phyloP scores from a whole-genome alignment of 2,888 invertebrate genomes.

The Rhamnusium bicolor region DNA sequence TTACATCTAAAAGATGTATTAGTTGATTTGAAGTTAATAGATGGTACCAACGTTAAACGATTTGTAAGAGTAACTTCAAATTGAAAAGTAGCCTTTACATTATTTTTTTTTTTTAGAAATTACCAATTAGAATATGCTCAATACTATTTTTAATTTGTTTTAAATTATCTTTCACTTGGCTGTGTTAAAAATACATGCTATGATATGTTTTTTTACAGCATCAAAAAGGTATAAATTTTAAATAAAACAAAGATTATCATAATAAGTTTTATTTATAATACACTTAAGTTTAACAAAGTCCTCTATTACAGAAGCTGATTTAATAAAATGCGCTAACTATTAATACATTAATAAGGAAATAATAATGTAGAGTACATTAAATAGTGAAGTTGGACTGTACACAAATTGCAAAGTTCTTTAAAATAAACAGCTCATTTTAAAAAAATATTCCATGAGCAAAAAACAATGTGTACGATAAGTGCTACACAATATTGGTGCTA shows the following conservation, averaged over 20 bases:
- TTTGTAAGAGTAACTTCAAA: too few relatives aligned
- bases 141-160: too few relatives aligned
- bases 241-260: slow-evolving; percentile 1
- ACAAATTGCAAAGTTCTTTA: slow-evolving; percentile 10
- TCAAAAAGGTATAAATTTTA: background rate
- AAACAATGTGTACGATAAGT: slow-evolving; percentile 13
- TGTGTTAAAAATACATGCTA: too few relatives aligned
- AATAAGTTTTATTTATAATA: slow-evolving; percentile 46
- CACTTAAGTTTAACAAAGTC: slow-evolving; percentile 50
- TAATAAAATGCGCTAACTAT: slow-evolving; percentile 44
- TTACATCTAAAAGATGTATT: too few relatives aligned
- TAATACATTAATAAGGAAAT: slow-evolving; percentile 38
- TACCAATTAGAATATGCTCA: too few relatives aligned
- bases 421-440: slow-evolving; percentile 3
- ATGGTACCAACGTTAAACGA: too few relatives aligned
- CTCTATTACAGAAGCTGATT: slow-evolving; percentile 50
- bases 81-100: too few relatives aligned
- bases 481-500: slow-evolving; percentile 21
- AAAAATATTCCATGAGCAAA: background rate
- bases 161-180: too few relatives aligned
- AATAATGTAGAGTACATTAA: slow-evolving; percentile 21
- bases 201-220: too few relatives aligned
- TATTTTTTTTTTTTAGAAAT: too few relatives aligned
- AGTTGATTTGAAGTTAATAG: too few relatives aligned
- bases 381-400: slow-evolving; percentile 6